Evolutionary conservation across 2,888 invertebrate genomes (phyloP).

Genomic region (Cantharis rufa): DNA sequence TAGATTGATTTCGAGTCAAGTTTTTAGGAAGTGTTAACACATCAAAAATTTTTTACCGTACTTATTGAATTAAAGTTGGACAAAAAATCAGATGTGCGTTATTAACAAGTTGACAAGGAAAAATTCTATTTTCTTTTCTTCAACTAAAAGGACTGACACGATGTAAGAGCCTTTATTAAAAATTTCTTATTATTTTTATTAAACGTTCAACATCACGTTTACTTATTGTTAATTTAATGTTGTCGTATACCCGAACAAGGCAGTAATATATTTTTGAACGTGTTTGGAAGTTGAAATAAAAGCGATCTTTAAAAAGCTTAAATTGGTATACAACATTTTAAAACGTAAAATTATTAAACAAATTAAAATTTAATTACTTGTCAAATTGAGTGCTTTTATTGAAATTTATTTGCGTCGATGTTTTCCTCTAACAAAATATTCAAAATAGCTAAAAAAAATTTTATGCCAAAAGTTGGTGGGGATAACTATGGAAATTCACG

Average conservation of each 20-base stretch:
- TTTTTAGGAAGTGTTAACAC: not conserved
- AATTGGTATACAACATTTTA: not conserved
- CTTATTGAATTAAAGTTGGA: not conserved
- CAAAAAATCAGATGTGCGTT: not conserved
- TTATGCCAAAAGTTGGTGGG: no score
- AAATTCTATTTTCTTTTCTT: not conserved
- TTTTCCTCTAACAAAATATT: not conserved
- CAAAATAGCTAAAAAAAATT: not conserved
- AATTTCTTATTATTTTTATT: conserved; percentile 32
- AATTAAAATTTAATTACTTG: not conserved
- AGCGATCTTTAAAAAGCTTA: not conserved
- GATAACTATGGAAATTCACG: no score
- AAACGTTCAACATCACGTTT: conserved; percentile 31
- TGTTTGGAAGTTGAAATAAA: conserved; percentile 14
- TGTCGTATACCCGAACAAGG: conserved; percentile 27
- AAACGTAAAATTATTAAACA: not conserved
- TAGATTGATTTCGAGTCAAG: not conserved
- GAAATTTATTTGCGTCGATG: not conserved
- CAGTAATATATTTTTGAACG: conserved; percentile 28
- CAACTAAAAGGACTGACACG: conserved; percentile 7
- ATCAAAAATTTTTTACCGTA: not conserved
- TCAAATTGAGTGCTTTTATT: not conserved
- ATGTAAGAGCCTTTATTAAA: conserved; percentile 26
- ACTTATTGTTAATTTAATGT: conserved; percentile 37
- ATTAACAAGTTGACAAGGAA: not conserved